These are phyloP conservation scores for Pinctada fucata DNA, from an alignment of 2,888 invertebrate species.

Conservation along the genomic window DNA sequence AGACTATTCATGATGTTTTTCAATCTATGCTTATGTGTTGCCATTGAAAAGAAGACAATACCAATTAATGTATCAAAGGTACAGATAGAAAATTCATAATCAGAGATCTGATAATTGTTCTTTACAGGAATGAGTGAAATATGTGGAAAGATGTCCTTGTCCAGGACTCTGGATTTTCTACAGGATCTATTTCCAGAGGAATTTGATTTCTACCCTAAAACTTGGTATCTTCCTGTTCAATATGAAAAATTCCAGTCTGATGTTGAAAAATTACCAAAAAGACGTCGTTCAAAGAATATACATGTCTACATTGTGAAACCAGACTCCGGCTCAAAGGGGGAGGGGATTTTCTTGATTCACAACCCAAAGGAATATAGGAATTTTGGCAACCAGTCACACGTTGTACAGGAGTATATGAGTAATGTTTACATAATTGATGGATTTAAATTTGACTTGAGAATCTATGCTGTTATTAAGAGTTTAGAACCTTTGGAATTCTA, in stretches of 20 bases:
- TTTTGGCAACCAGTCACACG: conserved; percentile 54
- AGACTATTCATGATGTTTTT: no score
- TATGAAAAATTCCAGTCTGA: conserved; percentile 70
- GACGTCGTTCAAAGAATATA: conserved; percentile 50
- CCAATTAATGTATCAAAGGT: no score
- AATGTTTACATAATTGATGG: conserved; percentile 77
- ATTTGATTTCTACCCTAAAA: conserved; percentile 78
- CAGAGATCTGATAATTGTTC: background rate
- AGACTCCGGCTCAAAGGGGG: conserved; percentile 79
- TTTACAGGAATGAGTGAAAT: conserved; percentile 77
- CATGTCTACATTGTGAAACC: conserved; percentile 79
- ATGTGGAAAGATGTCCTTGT: conserved; percentile 77
- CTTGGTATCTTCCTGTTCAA: conserved; percentile 79
- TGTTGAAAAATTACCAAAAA: conserved; percentile 54
- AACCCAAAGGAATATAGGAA: conserved; percentile 73
- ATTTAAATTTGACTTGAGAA: conserved; percentile 78
- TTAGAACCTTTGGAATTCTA: conserved; percentile 78
- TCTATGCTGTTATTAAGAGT: conserved; percentile 77
- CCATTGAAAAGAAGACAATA: no score
- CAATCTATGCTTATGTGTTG: no score
- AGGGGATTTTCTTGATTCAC: conserved; percentile 78
- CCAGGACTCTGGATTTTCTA: conserved; percentile 77
- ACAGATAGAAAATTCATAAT: no score
- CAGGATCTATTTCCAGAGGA: conserved; percentile 77
- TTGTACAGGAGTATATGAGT: conserved; percentile 77